Base-by-base conservation (phyloP, 2,888 invertebrate genomes). In the Lottia scabra region DNA sequence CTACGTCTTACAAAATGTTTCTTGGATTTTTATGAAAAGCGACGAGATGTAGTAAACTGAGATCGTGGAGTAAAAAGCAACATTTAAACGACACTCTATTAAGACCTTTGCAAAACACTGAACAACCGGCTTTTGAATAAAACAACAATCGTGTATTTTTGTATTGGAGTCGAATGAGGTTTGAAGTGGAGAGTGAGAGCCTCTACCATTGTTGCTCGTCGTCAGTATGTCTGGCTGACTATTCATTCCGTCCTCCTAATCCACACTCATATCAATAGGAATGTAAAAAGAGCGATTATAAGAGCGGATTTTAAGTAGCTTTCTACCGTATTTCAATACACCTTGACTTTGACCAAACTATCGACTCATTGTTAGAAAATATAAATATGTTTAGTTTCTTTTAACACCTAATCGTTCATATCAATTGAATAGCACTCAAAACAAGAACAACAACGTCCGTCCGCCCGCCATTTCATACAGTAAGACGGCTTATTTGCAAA, bases 221-320 rank as follows among this genome's bases (percentile, higher is more conserved):
- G 83, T 79, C 83, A 71, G 69, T 48, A 74, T 75, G 83, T 83
- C 83, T 82, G 78, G 78, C 44, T 56, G 67, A 64, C 71, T 71
- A 69, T 81, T 79, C 74, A 77, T 38, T 63, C 30, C 66, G 63
- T 48, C 63, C 68, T 70, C 71, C 64, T 83, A 83, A 84, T 84
- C 84, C 81, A 62, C 72, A 73, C 73, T 71, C 73, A 76, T 74
- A 79, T 82, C 81, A 82, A 83, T 78, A 81, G 73, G 70, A 72
- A 73, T 67, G 76, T 70, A 73, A 80, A 78, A 71, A 71, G 75
- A 77, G 72, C 76, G 74, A 75, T 77, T 79, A 78, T 76, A 78
- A 77, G 64, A 67, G 70, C 73, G 26, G 62, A 65, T 26, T 69
- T 68, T 72, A 56, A 70, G 64, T 44, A 43, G 63, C 38, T 26